Evolutionary conservation across 1,140 invertebrate genomes (phyloP).

Genomic region (Dermatophagoides farinae): DNA sequence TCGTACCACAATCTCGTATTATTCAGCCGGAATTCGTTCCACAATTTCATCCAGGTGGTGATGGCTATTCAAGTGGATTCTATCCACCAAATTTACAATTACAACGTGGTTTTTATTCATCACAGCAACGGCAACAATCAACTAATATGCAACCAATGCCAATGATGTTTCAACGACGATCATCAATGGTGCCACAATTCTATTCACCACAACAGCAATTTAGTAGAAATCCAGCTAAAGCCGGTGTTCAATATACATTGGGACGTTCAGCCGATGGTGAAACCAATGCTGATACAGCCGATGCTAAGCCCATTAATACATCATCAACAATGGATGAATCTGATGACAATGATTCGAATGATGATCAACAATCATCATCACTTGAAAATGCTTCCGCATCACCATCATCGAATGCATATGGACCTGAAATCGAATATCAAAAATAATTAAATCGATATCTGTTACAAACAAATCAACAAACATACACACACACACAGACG

Average conservation of each 20-base stretch:
- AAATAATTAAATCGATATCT: too few relatives aligned
- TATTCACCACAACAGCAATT: too few relatives aligned
- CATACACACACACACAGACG: too few relatives aligned
- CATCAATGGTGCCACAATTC: too few relatives aligned
- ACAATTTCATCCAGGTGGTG: not conserved
- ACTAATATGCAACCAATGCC: not conserved
- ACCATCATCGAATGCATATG: not conserved
- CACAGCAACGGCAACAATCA: not conserved
- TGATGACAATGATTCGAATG: too few relatives aligned
- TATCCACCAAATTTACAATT: not conserved
- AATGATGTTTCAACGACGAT: not conserved
- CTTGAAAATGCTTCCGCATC: not conserved
- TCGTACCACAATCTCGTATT: not conserved
- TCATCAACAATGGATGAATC: too few relatives aligned
- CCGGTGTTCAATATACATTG: too few relatives aligned
- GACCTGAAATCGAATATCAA: not conserved
- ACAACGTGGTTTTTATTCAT: not conserved
- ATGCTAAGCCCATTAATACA: too few relatives aligned
- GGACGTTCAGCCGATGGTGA: too few relatives aligned
- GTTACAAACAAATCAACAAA: too few relatives aligned
- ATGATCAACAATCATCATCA: not conserved
- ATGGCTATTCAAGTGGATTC: not conserved
- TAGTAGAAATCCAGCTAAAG: too few relatives aligned
- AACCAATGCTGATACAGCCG: too few relatives aligned
- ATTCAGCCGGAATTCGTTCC: not conserved